Base-by-base conservation (phyloP, 2,113 vertebrate genomes). In the Seriola dumerili region DNA sequence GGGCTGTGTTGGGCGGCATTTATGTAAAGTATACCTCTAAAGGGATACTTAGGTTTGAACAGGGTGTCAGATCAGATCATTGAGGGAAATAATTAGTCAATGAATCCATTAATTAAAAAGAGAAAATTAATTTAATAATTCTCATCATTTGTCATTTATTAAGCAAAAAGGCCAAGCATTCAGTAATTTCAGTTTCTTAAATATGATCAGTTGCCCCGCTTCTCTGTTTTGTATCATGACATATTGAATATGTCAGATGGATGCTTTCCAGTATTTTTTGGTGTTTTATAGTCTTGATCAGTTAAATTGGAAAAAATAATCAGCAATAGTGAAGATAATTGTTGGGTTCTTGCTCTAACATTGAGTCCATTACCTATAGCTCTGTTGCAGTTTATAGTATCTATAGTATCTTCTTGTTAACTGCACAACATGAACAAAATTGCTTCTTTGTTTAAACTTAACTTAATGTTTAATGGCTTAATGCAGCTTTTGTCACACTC, bases 11-110 rank as follows among this genome's bases (percentile, higher is more conserved):
- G 1, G 29, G 9, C 25, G 23, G 13, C 40, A 9, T 32, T 77
- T 68, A 67, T n/a, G 67, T 55, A 17, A 80, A 68, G 38, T 32
- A 50, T 52, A 58, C 46, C 34, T 66, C 0, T 4, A 36, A 50
- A 34, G 29, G 13, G 58, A 64, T 10, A 16, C 23, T 25, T 3
- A 29, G 11, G 1, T 64, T 7, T 42, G 16, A 55, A 17, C 10
- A 50, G 48, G 73, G 50, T 42, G 25, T 61, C 50, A 57, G 5
- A 63, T 64, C 17, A 64, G n/a, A n/a, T n/a, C n/a, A n/a, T 16
- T 0, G 0, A 21, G 19, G 70, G 36, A 50, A 54, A 72, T 2
- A 36, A 38, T 48, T 23, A 5, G 17, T 40, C 21, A 3, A 17
- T 46, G n/a, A 36, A 57, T 48, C 8, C 40, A 38, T 44, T 14